phyloP scores from a whole-genome alignment of 1,140 invertebrate genomes.

The Drosophila kepulauana region DNA sequence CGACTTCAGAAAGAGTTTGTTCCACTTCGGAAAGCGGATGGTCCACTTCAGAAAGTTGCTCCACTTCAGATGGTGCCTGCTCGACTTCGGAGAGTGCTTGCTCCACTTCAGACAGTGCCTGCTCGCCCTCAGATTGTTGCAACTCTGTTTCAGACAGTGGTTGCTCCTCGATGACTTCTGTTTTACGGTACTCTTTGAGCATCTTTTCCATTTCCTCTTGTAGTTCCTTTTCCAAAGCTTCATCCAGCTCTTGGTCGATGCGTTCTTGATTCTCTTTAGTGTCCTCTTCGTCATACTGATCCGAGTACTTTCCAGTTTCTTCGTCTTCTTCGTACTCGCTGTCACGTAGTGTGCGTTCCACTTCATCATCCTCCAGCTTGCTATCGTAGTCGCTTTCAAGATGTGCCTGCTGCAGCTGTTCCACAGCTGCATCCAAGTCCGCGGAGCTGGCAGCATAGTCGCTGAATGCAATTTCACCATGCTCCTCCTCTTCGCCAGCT shows the following conservation, averaged over 20 bases:
- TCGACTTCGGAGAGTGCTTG: slow-evolving; percentile 28
- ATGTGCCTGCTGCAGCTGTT: slow-evolving; percentile 61
- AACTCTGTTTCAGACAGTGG: slow-evolving; percentile 46
- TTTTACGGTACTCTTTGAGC: slow-evolving; percentile 60
- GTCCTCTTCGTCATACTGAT: slow-evolving; percentile 50
- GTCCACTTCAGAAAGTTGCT: slow-evolving; percentile 40
- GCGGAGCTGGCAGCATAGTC: slow-evolving; percentile 74
- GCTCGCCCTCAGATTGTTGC: slow-evolving; percentile 45
- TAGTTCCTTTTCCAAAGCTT: slow-evolving; percentile 66
- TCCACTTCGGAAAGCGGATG: slow-evolving; percentile 30
- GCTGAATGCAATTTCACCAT: slow-evolving; percentile 51
- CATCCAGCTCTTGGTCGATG: slow-evolving; percentile 65
- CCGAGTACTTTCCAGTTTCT: slow-evolving; percentile 49
- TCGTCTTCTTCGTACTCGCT: slow-evolving; percentile 75
- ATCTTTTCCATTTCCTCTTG: slow-evolving; percentile 69
- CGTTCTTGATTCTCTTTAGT: slow-evolving; percentile 41
- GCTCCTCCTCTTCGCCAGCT: slow-evolving; percentile 63
- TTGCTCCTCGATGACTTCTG: slow-evolving; percentile 49
- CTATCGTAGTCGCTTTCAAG: slow-evolving; percentile 74
- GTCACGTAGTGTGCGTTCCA: slow-evolving; percentile 68
- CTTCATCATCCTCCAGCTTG: slow-evolving; percentile 72
- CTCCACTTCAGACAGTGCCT: slow-evolving; percentile 43
- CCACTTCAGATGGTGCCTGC: slow-evolving; percentile 32
- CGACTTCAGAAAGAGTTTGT: slow-evolving; percentile 31
- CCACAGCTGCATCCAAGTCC: slow-evolving; percentile 73